phyloP scores from a whole-genome alignment of 2,888 invertebrate genomes.

The Eucriotettix oculatus region DNA sequence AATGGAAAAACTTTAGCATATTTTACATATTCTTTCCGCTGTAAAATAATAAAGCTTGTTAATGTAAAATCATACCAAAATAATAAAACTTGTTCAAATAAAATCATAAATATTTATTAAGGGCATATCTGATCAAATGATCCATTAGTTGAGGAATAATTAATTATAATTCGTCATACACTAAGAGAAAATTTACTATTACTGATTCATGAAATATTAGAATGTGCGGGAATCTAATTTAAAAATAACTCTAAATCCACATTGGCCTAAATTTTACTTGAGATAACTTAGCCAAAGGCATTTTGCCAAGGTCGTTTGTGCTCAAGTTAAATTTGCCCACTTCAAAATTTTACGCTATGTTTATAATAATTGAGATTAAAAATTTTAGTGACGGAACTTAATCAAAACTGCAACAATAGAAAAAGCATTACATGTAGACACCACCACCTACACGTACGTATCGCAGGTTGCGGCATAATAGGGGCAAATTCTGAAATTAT shows the following conservation, averaged over 20 bases:
- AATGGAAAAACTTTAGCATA: conserved; percentile 90
- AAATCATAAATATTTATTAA: background rate
- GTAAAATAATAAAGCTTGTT: conserved; percentile 15
- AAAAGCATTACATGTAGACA: conserved; percentile 2
- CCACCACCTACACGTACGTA: conserved; percentile 1
- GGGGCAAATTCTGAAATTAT: conserved; percentile 1
- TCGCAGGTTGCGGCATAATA: conserved; percentile 1
- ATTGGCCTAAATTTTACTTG: conserved; percentile 7
- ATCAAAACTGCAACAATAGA: background rate
- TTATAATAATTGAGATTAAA: background rate
- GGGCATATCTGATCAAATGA: background rate
- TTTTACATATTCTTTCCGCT: conserved; percentile 89
- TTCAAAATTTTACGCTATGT: background rate
- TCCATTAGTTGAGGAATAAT: background rate
- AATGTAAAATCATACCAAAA: background rate
- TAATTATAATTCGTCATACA: no score
- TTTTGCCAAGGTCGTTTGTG: conserved; percentile 6
- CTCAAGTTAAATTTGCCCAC: conserved; percentile 1
- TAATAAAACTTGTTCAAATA: background rate
- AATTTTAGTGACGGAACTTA: no score
- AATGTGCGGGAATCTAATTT: background rate
- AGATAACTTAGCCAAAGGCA: conserved; percentile 5
- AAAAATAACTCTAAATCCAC: conserved; percentile 8
- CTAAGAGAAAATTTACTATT: background rate
- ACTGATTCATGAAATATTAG: background rate